Evolutionary conservation across 2,113 vertebrate species (phyloP).

Genomic region (Dinomys branickii): DNA sequence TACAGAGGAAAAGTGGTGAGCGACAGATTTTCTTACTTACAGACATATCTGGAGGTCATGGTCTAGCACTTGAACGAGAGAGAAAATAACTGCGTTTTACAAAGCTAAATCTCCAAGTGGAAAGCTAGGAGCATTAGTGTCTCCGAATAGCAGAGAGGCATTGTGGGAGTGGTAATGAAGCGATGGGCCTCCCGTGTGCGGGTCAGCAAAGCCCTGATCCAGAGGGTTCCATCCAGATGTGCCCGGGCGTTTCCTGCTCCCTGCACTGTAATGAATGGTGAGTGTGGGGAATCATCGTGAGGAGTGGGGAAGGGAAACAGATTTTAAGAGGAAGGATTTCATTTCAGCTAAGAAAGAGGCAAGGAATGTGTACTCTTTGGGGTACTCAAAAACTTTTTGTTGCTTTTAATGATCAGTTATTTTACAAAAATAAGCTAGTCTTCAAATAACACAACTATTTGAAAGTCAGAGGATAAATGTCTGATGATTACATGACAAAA

Average conservation of each 20-base stretch:
- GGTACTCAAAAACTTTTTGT: background rate
- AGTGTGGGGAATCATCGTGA: slow-evolving; percentile 60
- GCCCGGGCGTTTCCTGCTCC: slow-evolving; percentile 60
- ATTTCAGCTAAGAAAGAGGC: background rate
- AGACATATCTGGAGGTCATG: background rate
- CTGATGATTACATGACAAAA: background rate
- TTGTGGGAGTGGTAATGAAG: slow-evolving; percentile 45
- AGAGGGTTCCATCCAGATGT: slow-evolving; percentile 60
- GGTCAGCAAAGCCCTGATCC: slow-evolving; percentile 70
- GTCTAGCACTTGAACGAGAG: background rate
- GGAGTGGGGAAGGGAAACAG: slow-evolving; percentile 28
- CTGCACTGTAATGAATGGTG: slow-evolving; percentile 65
- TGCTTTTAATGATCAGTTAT: background rate
- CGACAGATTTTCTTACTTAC: background rate
- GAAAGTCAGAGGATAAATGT: background rate
- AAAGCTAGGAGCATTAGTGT: slow-evolving; percentile 32
- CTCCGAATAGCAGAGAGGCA: slow-evolving; percentile 39
- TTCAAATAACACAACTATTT: background rate
- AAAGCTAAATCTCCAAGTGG: background rate
- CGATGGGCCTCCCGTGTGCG: background rate
- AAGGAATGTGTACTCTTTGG: background rate
- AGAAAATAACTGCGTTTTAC: slow-evolving; percentile 10
- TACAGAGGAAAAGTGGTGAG: background rate
- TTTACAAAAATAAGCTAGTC: slow-evolving; percentile 41
- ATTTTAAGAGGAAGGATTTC: slow-evolving; percentile 53